phyloP scores from a whole-genome alignment of 37 sponge, comb jelly and placozoan species.

The Spongilla lacustris region DNA sequence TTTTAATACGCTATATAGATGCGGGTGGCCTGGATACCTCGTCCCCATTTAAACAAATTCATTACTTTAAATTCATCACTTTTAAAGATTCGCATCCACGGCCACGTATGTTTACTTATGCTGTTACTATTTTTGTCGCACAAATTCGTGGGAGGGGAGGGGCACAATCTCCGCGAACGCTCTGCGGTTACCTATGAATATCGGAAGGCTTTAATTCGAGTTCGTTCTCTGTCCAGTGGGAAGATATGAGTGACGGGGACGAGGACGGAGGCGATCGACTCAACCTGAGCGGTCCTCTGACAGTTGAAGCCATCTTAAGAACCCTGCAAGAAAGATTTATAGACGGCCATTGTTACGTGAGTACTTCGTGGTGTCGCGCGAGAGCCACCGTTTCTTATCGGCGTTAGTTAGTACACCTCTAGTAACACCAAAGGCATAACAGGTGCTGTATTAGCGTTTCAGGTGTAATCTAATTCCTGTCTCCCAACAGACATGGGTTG shows the following conservation, averaged over 20 bases:
- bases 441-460: background rate
- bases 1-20: too few relatives aligned
- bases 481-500: slow-evolving; percentile 73
- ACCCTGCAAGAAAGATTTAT: slow-evolving; percentile 73
- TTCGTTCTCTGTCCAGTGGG: background rate
- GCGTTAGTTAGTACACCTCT: background rate
- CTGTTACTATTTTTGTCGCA: too few relatives aligned
- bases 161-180: too few relatives aligned
- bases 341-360: slow-evolving; percentile 58
- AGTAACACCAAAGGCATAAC: background rate
- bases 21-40: background rate
- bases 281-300: slow-evolving; percentile 75
- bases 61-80: too few relatives aligned
- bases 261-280: slow-evolving; percentile 49
- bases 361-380: background rate
- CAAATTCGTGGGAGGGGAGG: too few relatives aligned
- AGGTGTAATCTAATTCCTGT: slow-evolving; percentile 9
- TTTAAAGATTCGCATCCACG: too few relatives aligned
- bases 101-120: too few relatives aligned
- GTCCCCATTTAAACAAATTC: too few relatives aligned
- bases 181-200: too few relatives aligned
- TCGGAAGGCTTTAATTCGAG: background rate
- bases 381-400: too few relatives aligned
- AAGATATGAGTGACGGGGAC: slow-evolving; percentile 2
- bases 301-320: slow-evolving; percentile 79